phyloP scores from a whole-genome alignment of 2,113 vertebrate genomes.

The Falco punctatus region DNA sequence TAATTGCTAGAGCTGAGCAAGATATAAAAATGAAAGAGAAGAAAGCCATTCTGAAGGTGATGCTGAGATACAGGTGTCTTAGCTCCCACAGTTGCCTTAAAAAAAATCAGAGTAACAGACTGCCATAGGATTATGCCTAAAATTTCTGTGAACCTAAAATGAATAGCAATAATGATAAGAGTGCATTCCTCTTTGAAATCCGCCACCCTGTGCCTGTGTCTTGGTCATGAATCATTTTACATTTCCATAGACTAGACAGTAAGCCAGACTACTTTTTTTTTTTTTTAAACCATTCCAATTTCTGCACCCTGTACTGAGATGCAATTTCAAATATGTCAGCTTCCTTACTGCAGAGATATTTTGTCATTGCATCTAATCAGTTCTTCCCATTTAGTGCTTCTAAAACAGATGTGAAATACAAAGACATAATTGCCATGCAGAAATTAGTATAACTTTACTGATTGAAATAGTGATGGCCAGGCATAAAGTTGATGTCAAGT shows the following conservation, averaged over 20 bases:
- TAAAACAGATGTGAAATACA: neutral
- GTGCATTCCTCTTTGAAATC: neutral
- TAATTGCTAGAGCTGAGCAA: neutral
- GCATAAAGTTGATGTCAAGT: neutral
- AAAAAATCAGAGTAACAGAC: neutral
- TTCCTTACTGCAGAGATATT: neutral
- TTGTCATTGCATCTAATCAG: neutral
- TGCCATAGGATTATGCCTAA: neutral
- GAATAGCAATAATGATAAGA: neutral
- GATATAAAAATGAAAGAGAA: neutral
- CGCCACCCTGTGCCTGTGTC: neutral
- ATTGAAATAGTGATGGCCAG: neutral
- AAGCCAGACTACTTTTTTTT: neutral
- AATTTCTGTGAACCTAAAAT: neutral
- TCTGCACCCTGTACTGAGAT: neutral
- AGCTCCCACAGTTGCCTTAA: neutral
- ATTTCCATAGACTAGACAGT: neutral
- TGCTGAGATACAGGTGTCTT: neutral
- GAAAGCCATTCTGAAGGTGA: neutral
- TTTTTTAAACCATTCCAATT: neutral
- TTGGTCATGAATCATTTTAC: neutral
- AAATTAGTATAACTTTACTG: neutral
- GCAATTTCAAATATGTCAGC: neutral
- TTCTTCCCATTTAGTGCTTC: neutral
- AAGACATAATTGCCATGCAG: neutral